Conservation (phyloP, 2,797 vertebrate genomes). For the Mus spretus region DNA sequence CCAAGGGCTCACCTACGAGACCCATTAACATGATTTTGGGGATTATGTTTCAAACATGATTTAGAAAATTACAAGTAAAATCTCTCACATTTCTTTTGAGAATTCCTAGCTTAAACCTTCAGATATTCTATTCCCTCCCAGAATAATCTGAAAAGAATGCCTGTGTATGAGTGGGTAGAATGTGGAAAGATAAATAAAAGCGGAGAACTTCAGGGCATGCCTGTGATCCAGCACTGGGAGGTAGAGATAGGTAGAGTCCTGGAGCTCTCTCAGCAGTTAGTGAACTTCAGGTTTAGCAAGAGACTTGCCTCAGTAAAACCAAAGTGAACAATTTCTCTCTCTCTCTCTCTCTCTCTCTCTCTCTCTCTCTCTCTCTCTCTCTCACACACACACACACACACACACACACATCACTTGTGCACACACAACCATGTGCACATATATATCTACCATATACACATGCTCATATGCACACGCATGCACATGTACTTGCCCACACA, state of each 20-base stretch:
- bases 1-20: neutral
- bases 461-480: neutral
- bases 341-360: too few relatives aligned
- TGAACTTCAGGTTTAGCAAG: neutral
- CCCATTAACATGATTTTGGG: neutral
- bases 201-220: neutral
- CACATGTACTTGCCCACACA: neutral
- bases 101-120: neutral
- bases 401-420: neutral
- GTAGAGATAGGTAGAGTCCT: neutral
- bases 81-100: neutral
- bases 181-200: neutral
- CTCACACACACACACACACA: neutral
- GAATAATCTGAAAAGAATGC: neutral
- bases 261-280: neutral
- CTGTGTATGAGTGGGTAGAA: neutral
- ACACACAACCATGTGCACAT: neutral
- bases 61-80: neutral
- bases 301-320: neutral
- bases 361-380: too few relatives aligned
- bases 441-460: neutral
- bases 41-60: neutral
- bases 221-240: neutral
- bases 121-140: neutral
- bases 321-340: neutral